These are phyloP conservation scores for Isichthys henryi DNA, from an alignment of 2,113 vertebrate species.

Conservation along the genomic window DNA sequence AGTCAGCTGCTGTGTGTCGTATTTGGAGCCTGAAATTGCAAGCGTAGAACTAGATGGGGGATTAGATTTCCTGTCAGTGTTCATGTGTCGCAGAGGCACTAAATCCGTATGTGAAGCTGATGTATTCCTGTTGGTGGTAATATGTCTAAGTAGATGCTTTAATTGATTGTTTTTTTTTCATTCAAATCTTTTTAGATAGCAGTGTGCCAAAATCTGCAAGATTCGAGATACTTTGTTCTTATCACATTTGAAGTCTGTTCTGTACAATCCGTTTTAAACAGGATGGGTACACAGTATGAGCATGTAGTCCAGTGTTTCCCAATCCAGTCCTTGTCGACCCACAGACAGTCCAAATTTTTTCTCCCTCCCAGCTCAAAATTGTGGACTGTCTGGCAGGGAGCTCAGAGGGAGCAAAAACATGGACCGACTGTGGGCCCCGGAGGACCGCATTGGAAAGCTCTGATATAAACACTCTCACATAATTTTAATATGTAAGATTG, in stretches of 20 bases:
- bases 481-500: too few relatives aligned
- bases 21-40: neutral
- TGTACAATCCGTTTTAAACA: neutral
- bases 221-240: neutral
- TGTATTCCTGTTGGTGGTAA: neutral
- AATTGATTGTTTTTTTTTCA: neutral
- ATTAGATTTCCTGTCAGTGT: neutral
- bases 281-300: neutral
- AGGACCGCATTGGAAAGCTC: neutral
- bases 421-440: too few relatives aligned
- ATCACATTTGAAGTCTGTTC: neutral
- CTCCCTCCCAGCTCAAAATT: too few relatives aligned
- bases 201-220: neutral
- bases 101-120: neutral
- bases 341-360: neutral
- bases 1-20: neutral
- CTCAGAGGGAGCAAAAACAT: neutral
- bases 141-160: neutral
- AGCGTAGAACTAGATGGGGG: neutral
- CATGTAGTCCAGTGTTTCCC: neutral
- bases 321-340: neutral
- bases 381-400: neutral
- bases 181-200: neutral
- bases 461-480: neutral
- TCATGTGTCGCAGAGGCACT: neutral